phyloP scores from a whole-genome alignment of 2,113 vertebrate species.

The Haemorhous mexicanus region DNA sequence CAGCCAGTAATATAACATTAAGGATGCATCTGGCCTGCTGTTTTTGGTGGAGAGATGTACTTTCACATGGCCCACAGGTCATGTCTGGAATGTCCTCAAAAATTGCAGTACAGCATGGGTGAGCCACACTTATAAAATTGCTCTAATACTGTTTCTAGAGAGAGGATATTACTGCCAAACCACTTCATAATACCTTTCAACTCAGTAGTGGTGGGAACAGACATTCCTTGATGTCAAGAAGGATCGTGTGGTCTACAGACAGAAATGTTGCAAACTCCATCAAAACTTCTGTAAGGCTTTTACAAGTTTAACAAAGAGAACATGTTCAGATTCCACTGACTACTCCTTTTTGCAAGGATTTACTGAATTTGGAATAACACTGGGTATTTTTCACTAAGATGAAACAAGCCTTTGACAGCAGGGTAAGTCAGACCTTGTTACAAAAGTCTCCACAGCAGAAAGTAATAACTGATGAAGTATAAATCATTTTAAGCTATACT shows the following conservation, averaged over 20 bases:
- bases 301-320: background rate
- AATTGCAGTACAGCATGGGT: background rate
- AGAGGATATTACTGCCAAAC: background rate
- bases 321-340: background rate
- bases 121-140: background rate
- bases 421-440: background rate
- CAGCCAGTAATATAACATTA: background rate
- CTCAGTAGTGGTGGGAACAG: background rate
- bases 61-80: slow-evolving; percentile 43
- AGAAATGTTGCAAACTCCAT: background rate
- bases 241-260: background rate
- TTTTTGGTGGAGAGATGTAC: background rate
- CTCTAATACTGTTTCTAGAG: background rate
- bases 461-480: background rate
- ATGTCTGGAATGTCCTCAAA: slow-evolving; percentile 31
- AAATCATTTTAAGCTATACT: background rate
- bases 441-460: background rate
- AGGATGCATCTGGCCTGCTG: background rate
- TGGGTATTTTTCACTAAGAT: background rate
- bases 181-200: background rate
- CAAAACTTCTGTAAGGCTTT: background rate
- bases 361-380: background rate
- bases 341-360: background rate
- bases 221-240: background rate
- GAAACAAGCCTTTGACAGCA: background rate